Evolutionary conservation across 1,140 invertebrate species (phyloP), one percentile per base, ranked within the genome.

Genomic region (Meloidogyne floridensis): DNA sequence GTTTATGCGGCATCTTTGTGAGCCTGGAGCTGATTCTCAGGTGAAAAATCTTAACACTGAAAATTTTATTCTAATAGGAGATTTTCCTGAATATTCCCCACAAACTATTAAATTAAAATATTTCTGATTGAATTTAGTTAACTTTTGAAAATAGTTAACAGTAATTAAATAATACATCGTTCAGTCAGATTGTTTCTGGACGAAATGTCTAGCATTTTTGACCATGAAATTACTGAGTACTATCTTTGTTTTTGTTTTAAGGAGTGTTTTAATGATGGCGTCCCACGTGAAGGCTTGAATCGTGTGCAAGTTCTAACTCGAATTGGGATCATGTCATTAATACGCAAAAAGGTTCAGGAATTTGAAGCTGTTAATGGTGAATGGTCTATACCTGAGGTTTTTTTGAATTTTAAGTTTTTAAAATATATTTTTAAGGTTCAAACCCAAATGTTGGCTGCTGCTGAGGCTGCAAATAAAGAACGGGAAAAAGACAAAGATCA

Each of bases 1-100:
- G 5, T 99, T 99, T 88, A 99, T 99, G 97, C 93, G 98, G 15
- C 98, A 99, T 92, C 91, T 99, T 11, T 99, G 98, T 91, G 98
- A 99, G 90, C 97, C 97, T 15, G 97, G 97, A 42, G 96, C 96
- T 2, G 97, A 99, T 90, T 97, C 97, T 91, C 94, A 96, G 0
- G 97, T 79, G 11, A 18, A 20, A 18, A 32, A 11, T 13, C 8
- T 18, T 13, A n/a, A 47, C 6, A 70, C 32, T 42, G 1, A 10
- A 32, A 8, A 18, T n/a, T 20, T 18, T 42, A 7, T n/a, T 47
- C 43, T 3, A 3, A 47, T 3, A 6, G 43, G 43, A n/a, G n/a
- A n/a, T n/a, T n/a, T n/a, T n/a, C n/a, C n/a, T n/a, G n/a, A n/a
- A n/a, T n/a, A n/a, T n/a, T n/a, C n/a, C n/a, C n/a, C n/a, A n/a